These are phyloP conservation scores for Euura lappo DNA, from an alignment of 1,140 invertebrate species.

Conservation along the genomic window DNA sequence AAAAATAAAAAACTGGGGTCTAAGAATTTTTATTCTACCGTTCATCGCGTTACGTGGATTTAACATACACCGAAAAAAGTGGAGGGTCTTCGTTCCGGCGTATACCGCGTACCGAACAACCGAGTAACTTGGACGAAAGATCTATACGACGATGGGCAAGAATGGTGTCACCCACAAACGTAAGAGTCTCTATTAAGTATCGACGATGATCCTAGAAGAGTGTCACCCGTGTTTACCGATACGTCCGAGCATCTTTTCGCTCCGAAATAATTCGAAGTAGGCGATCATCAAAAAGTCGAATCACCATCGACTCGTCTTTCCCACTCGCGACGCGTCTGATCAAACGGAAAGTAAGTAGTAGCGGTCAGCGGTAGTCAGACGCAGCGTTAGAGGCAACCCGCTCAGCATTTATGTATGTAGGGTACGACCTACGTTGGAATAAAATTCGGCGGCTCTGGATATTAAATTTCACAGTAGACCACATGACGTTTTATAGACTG, in stretches of 20 bases:
- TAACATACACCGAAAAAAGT: conserved; percentile 15
- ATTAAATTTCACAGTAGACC: not conserved
- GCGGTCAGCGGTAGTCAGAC: not conserved
- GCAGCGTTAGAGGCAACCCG: not conserved
- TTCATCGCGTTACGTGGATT: not conserved
- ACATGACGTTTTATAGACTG: too few species aligned
- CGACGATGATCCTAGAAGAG: not conserved
- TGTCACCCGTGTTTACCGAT: not conserved
- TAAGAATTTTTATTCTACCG: too few species aligned
- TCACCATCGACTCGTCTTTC: not conserved
- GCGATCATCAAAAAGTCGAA: not conserved
- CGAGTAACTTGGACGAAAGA: not conserved
- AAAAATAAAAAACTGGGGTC: too few species aligned
- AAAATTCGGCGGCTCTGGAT: not conserved
- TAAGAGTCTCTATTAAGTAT: not conserved
- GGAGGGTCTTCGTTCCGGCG: not conserved
- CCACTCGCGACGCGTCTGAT: too few species aligned
- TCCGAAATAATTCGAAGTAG: not conserved
- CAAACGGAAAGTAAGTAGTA: not conserved
- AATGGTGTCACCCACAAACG: conserved; percentile 4
- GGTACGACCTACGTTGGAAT: not conserved
- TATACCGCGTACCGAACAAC: not conserved
- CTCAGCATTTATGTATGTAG: not conserved
- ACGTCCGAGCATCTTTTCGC: not conserved
- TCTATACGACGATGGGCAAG: not conserved